Evolutionary conservation across 2,888 invertebrate genomes (phyloP), one percentile per base, ranked within the genome.

Genomic region (Torymus auratus): DNA sequence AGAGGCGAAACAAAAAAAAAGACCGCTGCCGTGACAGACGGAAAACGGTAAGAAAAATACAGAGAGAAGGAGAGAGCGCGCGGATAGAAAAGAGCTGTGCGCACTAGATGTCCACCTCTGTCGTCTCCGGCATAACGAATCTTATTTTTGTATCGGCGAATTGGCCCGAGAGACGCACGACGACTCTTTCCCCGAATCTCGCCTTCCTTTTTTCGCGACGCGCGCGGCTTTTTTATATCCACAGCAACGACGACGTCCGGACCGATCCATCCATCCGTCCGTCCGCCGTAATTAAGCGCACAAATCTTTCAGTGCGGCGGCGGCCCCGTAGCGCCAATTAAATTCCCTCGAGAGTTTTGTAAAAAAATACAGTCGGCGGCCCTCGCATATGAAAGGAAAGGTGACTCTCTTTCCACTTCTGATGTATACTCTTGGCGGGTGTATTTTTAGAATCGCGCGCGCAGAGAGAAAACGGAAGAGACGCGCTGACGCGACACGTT

Each of bases 111-210:
- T 81, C 80, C 80, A 76, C 41, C 41, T 41, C 41, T 7, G 76
- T 17, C 56, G 60, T 64, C 69, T 70, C 72, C 60, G 65, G 67
- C 56, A 74, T 67, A 74, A 81, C 74, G 81, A 78, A 74, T 81
- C 74, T 81, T 81, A 81, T 81, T 78, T 81, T 81, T 78, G 81
- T 78, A 81, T 81, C 74, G 67, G 73, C 41, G 81, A 81, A 78
- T 74, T 78, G 78, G 81, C 78, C 70, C 74, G 74, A 70, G 23
- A 17, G 64, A 23, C 14, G 14, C 15, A 2, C 20, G 20, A 20
- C 20, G 20, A 20, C n/a, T 58, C 53, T 75, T 70, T 50, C 60
- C 52, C 55, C 61, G 60, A 80, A 75, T 23, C 53, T 13, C 5
- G 7, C 53, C 52, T 58, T 20, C 13, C 12, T 56, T n/a, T 20